Percentiles rank a stretch among this genome's conserved stretches.
These are phyloP conservation scores for Neopelma chrysocephalum DNA, from an alignment of 2,797 vertebrate species.

Conservation along the genomic window DNA sequence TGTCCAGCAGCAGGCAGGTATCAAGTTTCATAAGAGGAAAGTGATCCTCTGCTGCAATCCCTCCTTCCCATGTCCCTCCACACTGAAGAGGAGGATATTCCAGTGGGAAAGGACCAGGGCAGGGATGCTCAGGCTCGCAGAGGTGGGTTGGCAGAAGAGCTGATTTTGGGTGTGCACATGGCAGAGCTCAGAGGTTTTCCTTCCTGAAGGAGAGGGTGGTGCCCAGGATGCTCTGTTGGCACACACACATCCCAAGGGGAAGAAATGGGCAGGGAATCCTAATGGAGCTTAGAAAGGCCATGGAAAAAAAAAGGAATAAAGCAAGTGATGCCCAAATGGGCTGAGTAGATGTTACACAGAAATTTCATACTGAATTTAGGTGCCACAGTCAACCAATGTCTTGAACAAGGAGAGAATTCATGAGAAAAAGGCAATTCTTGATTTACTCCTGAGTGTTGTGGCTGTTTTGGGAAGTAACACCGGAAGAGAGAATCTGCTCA, in stretches of 20 bases:
- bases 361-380: not conserved
- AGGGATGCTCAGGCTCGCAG: not conserved
- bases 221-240: too few species aligned
- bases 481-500: not conserved
- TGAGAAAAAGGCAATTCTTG: not conserved
- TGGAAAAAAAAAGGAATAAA: not conserved
- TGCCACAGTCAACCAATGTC: not conserved
- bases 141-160: not conserved
- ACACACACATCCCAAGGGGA: not conserved
- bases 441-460: fast-evolving
- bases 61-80: not conserved
- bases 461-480: not conserved
- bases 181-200: not conserved
- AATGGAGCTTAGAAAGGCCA: not conserved
- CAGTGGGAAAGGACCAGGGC: not conserved
- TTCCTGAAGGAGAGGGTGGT: not conserved
- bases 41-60: not conserved
- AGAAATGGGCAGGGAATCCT: not conserved
- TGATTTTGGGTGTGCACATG: not conserved
- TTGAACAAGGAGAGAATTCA: not conserved
- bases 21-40: not conserved
- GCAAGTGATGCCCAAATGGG: not conserved
- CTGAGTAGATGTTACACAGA: not conserved
- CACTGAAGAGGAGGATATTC: not conserved
- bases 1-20: not conserved